Evolutionary conservation across 1,140 invertebrate genomes (phyloP), one percentile per base, ranked within the genome.

Genomic region (Ostrea edulis): DNA sequence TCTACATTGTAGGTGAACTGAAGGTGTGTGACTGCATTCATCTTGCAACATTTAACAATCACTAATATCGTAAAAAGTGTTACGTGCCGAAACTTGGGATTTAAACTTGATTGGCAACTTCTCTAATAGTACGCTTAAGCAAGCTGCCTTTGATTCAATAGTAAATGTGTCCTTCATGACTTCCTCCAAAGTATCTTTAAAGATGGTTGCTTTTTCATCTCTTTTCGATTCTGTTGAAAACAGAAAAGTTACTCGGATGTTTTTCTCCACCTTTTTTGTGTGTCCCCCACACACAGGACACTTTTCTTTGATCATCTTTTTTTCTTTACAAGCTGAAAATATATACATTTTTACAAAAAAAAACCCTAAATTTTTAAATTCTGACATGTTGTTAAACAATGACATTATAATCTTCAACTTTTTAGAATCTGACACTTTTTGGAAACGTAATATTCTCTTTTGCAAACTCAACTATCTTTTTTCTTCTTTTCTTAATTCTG

Each of bases 241-340:
- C 65, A 68, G 9, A 22, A 68, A 68, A 22, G n/a, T 68, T 68
- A 68, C 65, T 68, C 65, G n/a, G 22, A 68, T 68, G 65, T 68
- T 68, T 68, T 12, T 68, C 25, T 68, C 65, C 4, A 22, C 25
- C 22, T 68, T 68, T 68, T 68, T 68, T 5, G 2, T 11, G n/a
- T 29, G n/a, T 0, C 65, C 65, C n/a, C 65, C 65, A 68, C 65
- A 68, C 2, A 68, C 25, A 68, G 65, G 65, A 8, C 65, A 25
- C 25, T 68, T 68, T 2, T 25, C 65, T n/a, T 68, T 68, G 5
- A 68, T 0, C 22, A 68, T 29, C 25, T 68, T 68, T 68, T 68
- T 68, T 11, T 68, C 65, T 68, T 22, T 68, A 25, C 65, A 68
- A 22, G 65, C 65, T 68, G 65, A 68, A 68, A 68, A 29, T 68